Percentiles rank a stretch among this genome's conserved stretches.
phyloP scores from a whole-genome alignment of 2,797 vertebrate genomes.

The Menidia menidia region DNA sequence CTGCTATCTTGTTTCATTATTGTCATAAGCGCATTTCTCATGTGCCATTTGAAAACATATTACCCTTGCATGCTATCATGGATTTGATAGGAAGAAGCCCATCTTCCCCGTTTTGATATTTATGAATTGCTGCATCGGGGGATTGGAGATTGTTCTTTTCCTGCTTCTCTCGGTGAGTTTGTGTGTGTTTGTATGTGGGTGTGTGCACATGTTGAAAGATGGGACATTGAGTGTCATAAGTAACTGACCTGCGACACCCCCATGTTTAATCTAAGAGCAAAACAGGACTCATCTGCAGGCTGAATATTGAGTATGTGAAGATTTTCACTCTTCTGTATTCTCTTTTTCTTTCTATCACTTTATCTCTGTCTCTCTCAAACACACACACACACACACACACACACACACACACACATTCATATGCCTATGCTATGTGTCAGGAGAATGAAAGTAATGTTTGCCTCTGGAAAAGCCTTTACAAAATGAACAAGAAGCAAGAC shows the following conservation, averaged over 20 bases:
- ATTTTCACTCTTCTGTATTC: slow-evolving; percentile 26
- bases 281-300: slow-evolving; percentile 77
- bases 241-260: slow-evolving; percentile 82
- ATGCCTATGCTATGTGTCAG: slow-evolving; percentile 56
- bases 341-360: slow-evolving; percentile 5
- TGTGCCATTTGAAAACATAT: slow-evolving; percentile 73
- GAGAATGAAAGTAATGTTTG: slow-evolving; percentile 75
- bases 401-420: slow-evolving; percentile 4
- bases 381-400: slow-evolving; percentile 14
- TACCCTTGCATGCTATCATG: slow-evolving; percentile 68
- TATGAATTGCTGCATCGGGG: slow-evolving; percentile 74
- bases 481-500: slow-evolving; percentile 71
- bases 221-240: slow-evolving; percentile 77
- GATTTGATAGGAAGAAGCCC: slow-evolving; percentile 70
- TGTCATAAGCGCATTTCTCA: slow-evolving; percentile 77
- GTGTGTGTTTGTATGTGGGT: slow-evolving; percentile 36
- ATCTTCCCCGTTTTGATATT: slow-evolving; percentile 74
- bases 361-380: slow-evolving; percentile 1
- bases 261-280: slow-evolving; percentile 82
- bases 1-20: slow-evolving; percentile 76
- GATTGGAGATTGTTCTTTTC: slow-evolving; percentile 67
- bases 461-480: slow-evolving; percentile 71
- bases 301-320: slow-evolving; percentile 75
- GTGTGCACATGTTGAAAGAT: slow-evolving; percentile 63
- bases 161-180: slow-evolving; percentile 23